Evolutionary conservation across 1,140 invertebrate genomes (phyloP).

Genomic region (Probaryconus sp.): DNA sequence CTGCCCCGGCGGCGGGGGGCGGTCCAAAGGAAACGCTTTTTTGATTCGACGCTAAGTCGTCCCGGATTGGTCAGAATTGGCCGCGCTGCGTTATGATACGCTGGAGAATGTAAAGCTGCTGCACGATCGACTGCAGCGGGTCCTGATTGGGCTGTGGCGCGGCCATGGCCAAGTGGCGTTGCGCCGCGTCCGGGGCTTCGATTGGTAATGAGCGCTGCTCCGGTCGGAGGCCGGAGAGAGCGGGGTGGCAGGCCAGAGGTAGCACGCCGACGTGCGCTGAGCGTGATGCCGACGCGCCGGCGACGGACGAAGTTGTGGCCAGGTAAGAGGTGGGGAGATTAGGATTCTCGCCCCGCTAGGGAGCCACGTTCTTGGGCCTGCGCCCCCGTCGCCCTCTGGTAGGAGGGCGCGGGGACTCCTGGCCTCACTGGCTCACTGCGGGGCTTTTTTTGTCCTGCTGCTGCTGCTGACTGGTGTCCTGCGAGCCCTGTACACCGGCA

Average conservation of each 20-base stretch:
- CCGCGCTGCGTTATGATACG: constrained; percentile 72
- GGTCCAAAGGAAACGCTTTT: no score
- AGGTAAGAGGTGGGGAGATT: constrained; percentile 72
- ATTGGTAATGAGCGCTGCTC: constrained; percentile 63
- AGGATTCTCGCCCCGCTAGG: constrained; percentile 78
- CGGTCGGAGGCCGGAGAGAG: constrained; percentile 53
- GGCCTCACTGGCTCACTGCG: constrained; percentile 86
- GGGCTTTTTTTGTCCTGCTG: constrained; percentile 89
- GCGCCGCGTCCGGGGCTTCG: constrained; percentile 44
- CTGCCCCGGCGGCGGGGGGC: no score
- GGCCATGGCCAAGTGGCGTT: no score
- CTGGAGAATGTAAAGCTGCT: constrained; percentile 75
- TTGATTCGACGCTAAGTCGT: constrained; percentile 15
- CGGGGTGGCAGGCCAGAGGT: constrained; percentile 65
- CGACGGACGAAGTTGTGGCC: constrained; percentile 64
- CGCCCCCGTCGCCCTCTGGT: constrained; percentile 78
- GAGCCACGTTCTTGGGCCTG: constrained; percentile 79
- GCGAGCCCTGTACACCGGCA: constrained; percentile 79
- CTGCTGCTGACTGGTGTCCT: constrained; percentile 83
- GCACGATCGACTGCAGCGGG: constrained; percentile 74
- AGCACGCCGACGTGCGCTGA: constrained; percentile 62
- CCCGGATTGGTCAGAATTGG: constrained; percentile 63
- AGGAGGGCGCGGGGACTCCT: constrained; percentile 79
- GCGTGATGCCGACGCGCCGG: constrained; percentile 56
- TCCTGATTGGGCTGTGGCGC: constrained; percentile 67